These are phyloP conservation scores for Xestobium rufovillosum DNA, from an alignment of 2,888 invertebrate genomes.

Conservation along the genomic window DNA sequence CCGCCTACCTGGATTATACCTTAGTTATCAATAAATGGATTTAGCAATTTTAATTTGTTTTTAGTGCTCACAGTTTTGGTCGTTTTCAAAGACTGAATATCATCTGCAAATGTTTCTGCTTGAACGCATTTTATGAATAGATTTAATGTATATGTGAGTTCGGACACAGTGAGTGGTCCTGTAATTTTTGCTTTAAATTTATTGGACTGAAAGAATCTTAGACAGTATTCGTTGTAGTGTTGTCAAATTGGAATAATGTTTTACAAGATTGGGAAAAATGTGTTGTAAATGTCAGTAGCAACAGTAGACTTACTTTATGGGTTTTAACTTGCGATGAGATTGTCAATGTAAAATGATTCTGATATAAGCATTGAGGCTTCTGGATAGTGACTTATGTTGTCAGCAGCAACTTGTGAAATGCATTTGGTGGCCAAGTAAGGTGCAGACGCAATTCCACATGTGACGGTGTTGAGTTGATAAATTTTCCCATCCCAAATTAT, in stretches of 20 bases:
- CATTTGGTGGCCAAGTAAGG: too few species aligned
- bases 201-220: constrained; percentile 4
- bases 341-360: too few species aligned
- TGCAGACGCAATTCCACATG: constrained; percentile 20
- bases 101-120: neutral
- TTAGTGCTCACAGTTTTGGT: constrained; percentile 2
- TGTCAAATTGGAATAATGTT: constrained; percentile 5
- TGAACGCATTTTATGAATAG: constrained; percentile 7
- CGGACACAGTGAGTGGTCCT: neutral
- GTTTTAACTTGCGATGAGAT: too few species aligned
- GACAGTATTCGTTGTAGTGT: neutral
- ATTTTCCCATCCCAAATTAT: constrained; percentile 19
- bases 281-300: too few species aligned
- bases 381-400: too few species aligned
- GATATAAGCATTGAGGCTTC: too few species aligned
- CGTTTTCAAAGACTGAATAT: constrained; percentile 2
- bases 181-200: constrained; percentile 3
- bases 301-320: too few species aligned
- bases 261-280: too few species aligned
- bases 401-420: too few species aligned
- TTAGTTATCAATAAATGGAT: constrained; percentile 9
- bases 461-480: constrained; percentile 20
- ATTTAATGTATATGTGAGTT: neutral
- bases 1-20: too few species aligned
- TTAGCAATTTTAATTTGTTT: constrained; percentile 1